Evolutionary conservation across 2,797 vertebrate species (phyloP), one percentile per base, ranked within the genome.

Genomic region (Pipistrellus pipistrellus): DNA sequence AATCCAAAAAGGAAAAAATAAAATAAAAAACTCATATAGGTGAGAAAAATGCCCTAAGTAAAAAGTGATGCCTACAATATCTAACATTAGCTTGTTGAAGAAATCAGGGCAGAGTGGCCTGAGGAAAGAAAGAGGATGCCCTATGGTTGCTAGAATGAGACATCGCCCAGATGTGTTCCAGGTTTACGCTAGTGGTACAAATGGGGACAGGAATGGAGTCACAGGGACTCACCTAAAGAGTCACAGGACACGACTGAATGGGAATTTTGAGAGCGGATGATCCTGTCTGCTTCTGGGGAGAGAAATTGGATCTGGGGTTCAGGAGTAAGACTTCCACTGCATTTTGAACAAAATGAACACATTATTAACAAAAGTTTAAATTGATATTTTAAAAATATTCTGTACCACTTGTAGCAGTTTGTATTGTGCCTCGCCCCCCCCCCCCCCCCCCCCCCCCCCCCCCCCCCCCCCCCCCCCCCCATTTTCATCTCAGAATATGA

Each of bases 71-170:
- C 44, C 62, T 13, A 32, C 9, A 1, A 4, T 32, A 30, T 51
- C n/a, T 3, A 30, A 14, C 4, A 14, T 18, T 23, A 30, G 5
- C 23, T 12, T 38, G 21, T 2, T 17, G 64, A 59, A 53, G 64
- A 44, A 32, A 12, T 27, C 3, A 10, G 57, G 35, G 77, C 12
- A 11, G 27, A 44, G 51, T 3, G 4, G 2, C 35, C 27, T 13
- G 35, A 23, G 25, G 9, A 18, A 4, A 20, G 4, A 18, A 4
- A 20, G 8, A 20, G 18, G 35, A 27, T 0, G 11, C 3, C 73
- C 64, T 0, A 0, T 0, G n/a, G n/a, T 7, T n/a, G 27, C 25
- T 8, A 15, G 27, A 11, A 2, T 0, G 38, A 46, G 11, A 32
- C 18, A 2, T 46, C 0, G 3, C 6, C 15, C 41, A 8, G 62